Percentiles rank a stretch among this genome's conserved stretches.
phyloP scores from a whole-genome alignment of 2,888 invertebrate species.

The Bombyx huttoni region DNA sequence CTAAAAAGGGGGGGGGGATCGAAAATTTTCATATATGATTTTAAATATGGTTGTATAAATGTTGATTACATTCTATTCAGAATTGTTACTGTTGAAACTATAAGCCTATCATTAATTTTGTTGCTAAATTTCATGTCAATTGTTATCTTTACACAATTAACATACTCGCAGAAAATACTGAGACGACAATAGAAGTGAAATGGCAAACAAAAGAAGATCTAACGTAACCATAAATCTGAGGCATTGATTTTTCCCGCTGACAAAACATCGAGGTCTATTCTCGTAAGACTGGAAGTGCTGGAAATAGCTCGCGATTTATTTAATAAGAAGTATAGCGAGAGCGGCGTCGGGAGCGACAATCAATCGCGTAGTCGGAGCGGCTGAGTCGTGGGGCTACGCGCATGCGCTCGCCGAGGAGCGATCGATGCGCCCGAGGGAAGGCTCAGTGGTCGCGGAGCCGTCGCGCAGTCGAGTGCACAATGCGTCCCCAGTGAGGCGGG shows the following conservation, averaged over 20 bases:
- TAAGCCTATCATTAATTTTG: too few species aligned
- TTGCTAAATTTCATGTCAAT: too few species aligned
- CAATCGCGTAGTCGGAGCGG: slow-evolving; percentile 42
- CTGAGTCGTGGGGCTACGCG: slow-evolving; percentile 24
- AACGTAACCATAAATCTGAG: not conserved
- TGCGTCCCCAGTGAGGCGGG: slow-evolving; percentile 62
- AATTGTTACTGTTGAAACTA: too few species aligned
- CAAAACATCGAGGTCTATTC: not conserved
- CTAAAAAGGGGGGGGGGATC: too few species aligned
- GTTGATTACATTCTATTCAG: too few species aligned
- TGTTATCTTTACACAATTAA: too few species aligned
- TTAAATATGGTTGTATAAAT: too few species aligned
- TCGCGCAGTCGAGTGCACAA: slow-evolving; percentile 55
- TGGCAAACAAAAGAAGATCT: too few species aligned
- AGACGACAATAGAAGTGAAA: too few species aligned
- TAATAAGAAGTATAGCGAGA: slow-evolving; percentile 9
- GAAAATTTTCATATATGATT: too few species aligned
- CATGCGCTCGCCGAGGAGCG: slow-evolving; percentile 38
- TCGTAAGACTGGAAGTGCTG: not conserved
- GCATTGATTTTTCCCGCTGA: not conserved
- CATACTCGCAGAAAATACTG: too few species aligned
- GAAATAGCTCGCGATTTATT: slow-evolving; percentile 17
- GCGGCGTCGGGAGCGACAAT: slow-evolving; percentile 18
- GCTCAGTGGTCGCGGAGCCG: slow-evolving; percentile 67
- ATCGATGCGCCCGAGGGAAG: slow-evolving; percentile 51